Percentiles rank a stretch among this genome's conserved stretches.
phyloP scores from a whole-genome alignment of 1,140 invertebrate species.

The Cotesia chilonis region DNA sequence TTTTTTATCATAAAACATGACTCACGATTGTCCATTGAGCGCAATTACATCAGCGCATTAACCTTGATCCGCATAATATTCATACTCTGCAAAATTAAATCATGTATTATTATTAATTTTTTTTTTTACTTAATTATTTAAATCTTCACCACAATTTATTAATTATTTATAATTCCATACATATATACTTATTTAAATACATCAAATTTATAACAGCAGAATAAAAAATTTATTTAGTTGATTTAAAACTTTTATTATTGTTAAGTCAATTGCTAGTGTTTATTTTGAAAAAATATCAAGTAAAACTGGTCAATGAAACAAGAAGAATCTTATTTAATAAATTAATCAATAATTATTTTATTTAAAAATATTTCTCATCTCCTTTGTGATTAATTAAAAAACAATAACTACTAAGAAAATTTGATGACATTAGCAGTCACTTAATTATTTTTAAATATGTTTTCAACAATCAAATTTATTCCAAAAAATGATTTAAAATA shows the following conservation, averaged over 20 bases:
- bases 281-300: not conserved
- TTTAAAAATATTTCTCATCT: too few relatives aligned
- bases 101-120: constrained; percentile 4
- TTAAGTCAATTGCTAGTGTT: constrained; percentile 15
- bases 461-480: too few relatives aligned
- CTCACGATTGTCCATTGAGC: too few relatives aligned
- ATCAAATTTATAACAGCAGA: not conserved
- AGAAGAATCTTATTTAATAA: too few relatives aligned
- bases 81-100: constrained; percentile 20
- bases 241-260: not conserved
- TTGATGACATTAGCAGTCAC: too few relatives aligned
- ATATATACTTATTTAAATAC: not conserved
- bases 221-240: not conserved
- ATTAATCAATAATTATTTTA: not conserved
- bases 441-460: too few relatives aligned
- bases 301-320: not conserved
- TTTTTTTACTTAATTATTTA: not conserved
- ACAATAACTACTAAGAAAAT: too few relatives aligned
- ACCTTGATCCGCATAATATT: constrained; percentile 14
- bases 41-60: too few relatives aligned
- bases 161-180: too few relatives aligned
- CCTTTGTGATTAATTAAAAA: too few relatives aligned
- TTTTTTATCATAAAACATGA: too few relatives aligned
- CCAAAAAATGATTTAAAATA: too few relatives aligned
- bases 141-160: not conserved